Conservation (phyloP, 2,113 vertebrate species). For the Coracopsis vasa region DNA sequence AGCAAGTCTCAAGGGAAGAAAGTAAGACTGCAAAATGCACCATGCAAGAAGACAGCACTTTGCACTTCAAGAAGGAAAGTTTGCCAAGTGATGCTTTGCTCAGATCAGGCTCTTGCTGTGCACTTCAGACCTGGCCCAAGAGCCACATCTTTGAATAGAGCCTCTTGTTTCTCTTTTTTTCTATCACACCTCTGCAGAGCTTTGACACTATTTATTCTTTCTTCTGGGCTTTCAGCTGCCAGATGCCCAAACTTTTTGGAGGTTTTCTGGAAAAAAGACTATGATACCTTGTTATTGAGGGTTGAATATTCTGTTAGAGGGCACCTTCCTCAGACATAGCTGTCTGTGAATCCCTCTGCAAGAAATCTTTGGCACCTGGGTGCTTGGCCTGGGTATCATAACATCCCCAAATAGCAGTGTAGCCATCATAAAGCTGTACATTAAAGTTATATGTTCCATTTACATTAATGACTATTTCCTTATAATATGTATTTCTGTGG, state of each 20-base stretch:
- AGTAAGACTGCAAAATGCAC: neutral
- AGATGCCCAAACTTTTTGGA: neutral
- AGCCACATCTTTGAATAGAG: fast-evolving
- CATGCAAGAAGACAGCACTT: neutral
- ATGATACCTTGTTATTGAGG: neutral
- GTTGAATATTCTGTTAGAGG: neutral
- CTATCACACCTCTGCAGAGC: neutral
- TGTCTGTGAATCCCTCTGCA: neutral
- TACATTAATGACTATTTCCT: neutral
- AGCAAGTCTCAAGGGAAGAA: neutral
- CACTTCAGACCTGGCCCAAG: neutral
- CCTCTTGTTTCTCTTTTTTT: neutral
- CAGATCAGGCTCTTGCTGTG: neutral
- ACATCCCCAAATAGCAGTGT: neutral
- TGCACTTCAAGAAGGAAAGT: neutral
- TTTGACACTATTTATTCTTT: neutral
- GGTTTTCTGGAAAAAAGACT: neutral
- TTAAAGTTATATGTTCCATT: neutral
- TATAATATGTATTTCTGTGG: neutral
- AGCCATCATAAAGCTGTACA: fast-evolving
- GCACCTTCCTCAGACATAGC: neutral
- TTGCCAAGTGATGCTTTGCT: neutral
- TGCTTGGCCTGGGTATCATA: neutral
- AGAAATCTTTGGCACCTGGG: neutral
- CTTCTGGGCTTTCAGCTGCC: neutral